Percentiles rank a stretch among this genome's conserved stretches.
phyloP scores from a whole-genome alignment of 2,113 vertebrate species.

The Tenrec ecaudatus region DNA sequence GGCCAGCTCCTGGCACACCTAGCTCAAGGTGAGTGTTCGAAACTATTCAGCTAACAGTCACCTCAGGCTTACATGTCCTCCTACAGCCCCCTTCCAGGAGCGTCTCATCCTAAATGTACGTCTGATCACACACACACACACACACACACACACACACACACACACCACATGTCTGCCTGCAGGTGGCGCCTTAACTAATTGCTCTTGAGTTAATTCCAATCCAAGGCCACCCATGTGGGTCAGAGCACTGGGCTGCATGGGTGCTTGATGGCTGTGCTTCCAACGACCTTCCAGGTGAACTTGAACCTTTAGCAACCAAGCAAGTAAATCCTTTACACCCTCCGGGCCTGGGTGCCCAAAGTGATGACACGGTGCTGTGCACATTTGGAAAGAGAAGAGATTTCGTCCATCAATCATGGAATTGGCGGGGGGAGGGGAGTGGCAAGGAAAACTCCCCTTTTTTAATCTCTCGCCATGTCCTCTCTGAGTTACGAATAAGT shows the following conservation, averaged over 20 bases:
- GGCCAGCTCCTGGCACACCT: not conserved
- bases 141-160: too few relatives aligned
- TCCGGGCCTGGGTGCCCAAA: not conserved
- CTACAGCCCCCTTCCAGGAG: not conserved
- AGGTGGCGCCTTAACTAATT: too few relatives aligned
- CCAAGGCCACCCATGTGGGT: not conserved
- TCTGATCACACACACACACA: not conserved
- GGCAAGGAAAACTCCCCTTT: not conserved
- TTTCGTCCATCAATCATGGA: not conserved
- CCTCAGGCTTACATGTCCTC: too few relatives aligned
- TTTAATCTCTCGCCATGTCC: not conserved
- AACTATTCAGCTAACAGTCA: not conserved
- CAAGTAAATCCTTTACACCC: not conserved
- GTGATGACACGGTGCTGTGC: not conserved
- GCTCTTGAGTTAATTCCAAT: not conserved
- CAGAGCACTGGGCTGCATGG: not conserved
- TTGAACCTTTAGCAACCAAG: not conserved
- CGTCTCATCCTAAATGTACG: not conserved
- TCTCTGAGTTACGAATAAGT: not conserved
- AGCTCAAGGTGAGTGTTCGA: fast-evolving
- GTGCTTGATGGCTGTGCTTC: not conserved
- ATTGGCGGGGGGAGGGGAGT: too few relatives aligned
- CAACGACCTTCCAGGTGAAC: not conserved
- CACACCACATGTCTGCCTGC: too few relatives aligned
- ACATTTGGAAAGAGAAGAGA: not conserved